Conservation (phyloP, 2,113 vertebrate genomes). For the Aegithalos caudatus region DNA sequence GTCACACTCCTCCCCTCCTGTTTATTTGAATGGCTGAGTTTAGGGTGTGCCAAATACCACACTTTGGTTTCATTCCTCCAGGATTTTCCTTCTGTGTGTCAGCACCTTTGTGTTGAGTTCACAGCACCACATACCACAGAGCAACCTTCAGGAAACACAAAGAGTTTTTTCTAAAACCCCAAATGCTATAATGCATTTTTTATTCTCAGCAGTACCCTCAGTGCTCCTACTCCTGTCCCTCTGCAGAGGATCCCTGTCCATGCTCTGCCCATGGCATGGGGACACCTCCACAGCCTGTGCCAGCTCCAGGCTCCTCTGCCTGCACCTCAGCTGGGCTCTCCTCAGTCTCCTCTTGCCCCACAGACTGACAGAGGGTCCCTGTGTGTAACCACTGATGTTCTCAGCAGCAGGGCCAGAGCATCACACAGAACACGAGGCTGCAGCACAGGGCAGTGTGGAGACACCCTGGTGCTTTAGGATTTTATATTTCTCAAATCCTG, state of each 20-base stretch:
- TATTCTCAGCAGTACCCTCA: background rate
- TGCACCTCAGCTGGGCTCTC: background rate
- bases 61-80: background rate
- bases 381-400: background rate
- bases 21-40: background rate
- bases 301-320: background rate
- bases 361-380: rapidly evolving
- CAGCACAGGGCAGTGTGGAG: rapidly evolving
- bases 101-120: background rate
- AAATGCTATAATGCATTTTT: background rate
- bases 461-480: background rate
- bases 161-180: background rate
- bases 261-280: too few species aligned
- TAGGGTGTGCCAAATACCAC: background rate
- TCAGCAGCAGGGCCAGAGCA: background rate
- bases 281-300: too few species aligned
- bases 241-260: background rate
- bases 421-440: rapidly evolving
- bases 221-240: background rate
- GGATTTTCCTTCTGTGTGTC: background rate
- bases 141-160: too few species aligned
- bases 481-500: background rate
- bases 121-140: rapidly evolving
- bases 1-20: background rate
- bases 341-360: background rate